Evolutionary conservation across 2,888 invertebrate genomes (phyloP), one percentile per base, ranked within the genome.

Genomic region (Cheilosia soror): DNA sequence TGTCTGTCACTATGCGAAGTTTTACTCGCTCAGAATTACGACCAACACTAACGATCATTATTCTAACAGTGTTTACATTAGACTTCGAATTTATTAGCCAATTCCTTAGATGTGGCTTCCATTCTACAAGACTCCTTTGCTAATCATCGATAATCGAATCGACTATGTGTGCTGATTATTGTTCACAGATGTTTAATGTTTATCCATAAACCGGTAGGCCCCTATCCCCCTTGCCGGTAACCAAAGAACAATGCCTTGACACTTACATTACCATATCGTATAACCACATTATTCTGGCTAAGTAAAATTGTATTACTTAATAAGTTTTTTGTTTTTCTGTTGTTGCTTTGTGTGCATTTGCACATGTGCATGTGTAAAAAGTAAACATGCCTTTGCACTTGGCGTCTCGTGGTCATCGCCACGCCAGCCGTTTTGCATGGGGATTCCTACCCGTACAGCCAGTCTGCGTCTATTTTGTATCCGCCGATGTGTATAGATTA

Each of bases 361-460:
- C 33, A 66, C 33, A 49, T 33, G 42, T 65, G 33, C 69, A 71
- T 55, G 69, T 78, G 63, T 42, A 63, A 69, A 78, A 49, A 78
- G 25, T 4, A n/a, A 53, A 40, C 5, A 7, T 49, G 53, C 27
- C 47, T 68, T 63, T 63, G 42, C 40, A 42, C 11, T 42, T 47
- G 62, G 31, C 68, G 49, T 76, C 66, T 76, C 66, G 57, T 33
- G 31, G 57, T 27, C n/a, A 42, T 27, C 15, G 31, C 2, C 53
- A 3, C 15, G 31, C 2, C 53, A 3, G 47, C 29, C 33, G 40
- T n/a, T 72, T 25, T 42, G 44, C 31, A 25, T 40, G 53, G 69
- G 63, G 77, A 77, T 77, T 69, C 62, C 69, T 55, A 33, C 5
- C 58, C 31, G 33, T 53, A 25, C 40, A 49, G 57, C 15, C 53